Percentiles rank a stretch among this genome's conserved stretches.
These are phyloP conservation scores for Diacarnus erythraeanus DNA, from an alignment of 37 sponge, comb jelly and placozoan species.

Conservation along the genomic window DNA sequence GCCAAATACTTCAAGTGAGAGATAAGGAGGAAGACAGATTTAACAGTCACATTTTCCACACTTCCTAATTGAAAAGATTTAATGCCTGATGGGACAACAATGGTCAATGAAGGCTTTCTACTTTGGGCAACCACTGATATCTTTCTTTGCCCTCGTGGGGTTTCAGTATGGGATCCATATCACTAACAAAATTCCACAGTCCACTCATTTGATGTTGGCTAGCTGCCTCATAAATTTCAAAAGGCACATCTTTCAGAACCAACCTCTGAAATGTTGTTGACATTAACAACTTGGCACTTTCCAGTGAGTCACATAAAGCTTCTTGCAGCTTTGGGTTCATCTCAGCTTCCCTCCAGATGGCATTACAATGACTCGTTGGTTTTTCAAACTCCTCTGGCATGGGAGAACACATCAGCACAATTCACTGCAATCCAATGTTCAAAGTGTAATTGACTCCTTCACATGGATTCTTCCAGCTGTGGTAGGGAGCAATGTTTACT, in stretches of 20 bases:
- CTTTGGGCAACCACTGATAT: not conserved
- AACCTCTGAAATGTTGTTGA: slow-evolving; percentile 26
- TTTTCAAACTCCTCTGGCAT: slow-evolving; percentile 8
- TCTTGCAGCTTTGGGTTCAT: slow-evolving; percentile 24
- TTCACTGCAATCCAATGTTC: slow-evolving; percentile 46
- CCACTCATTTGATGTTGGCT: slow-evolving; percentile 5
- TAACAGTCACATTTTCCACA: slow-evolving; percentile 22
- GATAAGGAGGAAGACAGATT: slow-evolving; percentile 4
- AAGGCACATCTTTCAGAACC: slow-evolving; percentile 20
- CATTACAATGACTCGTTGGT: slow-evolving; percentile 25
- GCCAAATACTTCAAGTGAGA: slow-evolving; percentile 5
- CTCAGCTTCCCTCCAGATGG: not conserved
- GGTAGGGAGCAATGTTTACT: slow-evolving; percentile 25
- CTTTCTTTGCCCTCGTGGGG: not conserved
- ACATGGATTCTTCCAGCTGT: slow-evolving; percentile 7
- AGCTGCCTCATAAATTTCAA: not conserved
- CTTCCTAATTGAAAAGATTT: slow-evolving; percentile 28
- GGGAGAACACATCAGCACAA: slow-evolving; percentile 26
- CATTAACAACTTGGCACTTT: too few relatives aligned
- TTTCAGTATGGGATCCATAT: not conserved
- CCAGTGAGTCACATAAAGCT: slow-evolving; percentile 2
- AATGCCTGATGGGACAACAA: too few relatives aligned
- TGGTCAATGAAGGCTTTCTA: slow-evolving; percentile 32
- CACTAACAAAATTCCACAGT: slow-evolving; percentile 6
- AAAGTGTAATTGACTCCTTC: too few relatives aligned